Conservation (phyloP, 1,140 invertebrate species). For the Cyrtorhinus lividipennis region DNA sequence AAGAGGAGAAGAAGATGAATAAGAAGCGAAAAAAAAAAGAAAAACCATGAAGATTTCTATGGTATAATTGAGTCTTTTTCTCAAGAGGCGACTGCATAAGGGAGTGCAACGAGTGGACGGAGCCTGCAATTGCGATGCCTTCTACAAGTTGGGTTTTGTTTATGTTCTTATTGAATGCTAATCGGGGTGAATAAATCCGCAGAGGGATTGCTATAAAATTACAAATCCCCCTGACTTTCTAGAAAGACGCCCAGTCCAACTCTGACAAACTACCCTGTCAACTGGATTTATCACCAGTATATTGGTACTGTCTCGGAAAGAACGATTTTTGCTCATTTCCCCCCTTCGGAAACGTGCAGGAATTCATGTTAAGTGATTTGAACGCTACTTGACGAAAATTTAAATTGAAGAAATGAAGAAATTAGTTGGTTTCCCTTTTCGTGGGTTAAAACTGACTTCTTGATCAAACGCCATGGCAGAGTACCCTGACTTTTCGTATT, state of each 20-base stretch:
- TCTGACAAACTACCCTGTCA: background rate
- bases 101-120: background rate
- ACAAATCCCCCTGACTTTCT: constrained; percentile 8
- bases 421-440: too few species aligned
- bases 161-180: constrained; percentile 24
- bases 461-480: too few species aligned
- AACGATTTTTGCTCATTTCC: too few species aligned
- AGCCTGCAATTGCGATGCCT: constrained; percentile 5
- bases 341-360: too few species aligned
- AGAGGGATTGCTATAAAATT: constrained; percentile 20
- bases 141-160: constrained; percentile 14
- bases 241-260: constrained; percentile 1
- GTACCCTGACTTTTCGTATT: too few species aligned
- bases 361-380: too few species aligned
- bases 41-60: background rate
- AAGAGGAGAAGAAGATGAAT: background rate
- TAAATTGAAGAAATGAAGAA: too few species aligned
- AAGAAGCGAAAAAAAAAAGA: background rate
- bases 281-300: background rate
- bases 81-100: constrained; percentile 1
- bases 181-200: constrained; percentile 21
- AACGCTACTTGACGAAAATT: too few species aligned
- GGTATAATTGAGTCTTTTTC: constrained; percentile 10
- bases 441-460: too few species aligned
- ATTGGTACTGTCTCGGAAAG: too few species aligned